phyloP scores from a whole-genome alignment of 2,888 invertebrate species.

The Heliconius aoede region DNA sequence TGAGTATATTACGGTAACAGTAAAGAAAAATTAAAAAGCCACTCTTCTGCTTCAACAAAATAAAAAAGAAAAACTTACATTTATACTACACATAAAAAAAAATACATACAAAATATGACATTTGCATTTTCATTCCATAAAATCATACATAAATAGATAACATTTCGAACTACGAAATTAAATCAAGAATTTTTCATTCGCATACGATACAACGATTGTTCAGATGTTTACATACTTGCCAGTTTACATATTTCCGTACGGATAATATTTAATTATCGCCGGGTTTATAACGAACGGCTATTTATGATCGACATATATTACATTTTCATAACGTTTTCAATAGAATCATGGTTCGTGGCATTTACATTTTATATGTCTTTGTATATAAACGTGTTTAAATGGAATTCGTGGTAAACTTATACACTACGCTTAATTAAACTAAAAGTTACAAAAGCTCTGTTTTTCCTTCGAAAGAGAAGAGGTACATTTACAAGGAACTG shows the following conservation, averaged over 20 bases:
- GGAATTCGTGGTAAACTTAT: slow-evolving; percentile 16
- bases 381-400: not conserved
- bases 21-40: not conserved
- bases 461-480: not conserved
- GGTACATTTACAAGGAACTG: not conserved
- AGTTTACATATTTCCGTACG: not conserved
- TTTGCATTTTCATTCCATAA: not conserved
- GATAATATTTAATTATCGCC: slow-evolving; percentile 8
- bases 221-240: slow-evolving; percentile 3
- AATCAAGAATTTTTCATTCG: not conserved
- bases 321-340: slow-evolving; percentile 8
- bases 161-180: not conserved
- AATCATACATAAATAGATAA: not conserved
- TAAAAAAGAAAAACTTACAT: not conserved
- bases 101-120: not conserved
- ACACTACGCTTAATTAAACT: slow-evolving; percentile 6
- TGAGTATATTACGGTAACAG: too few species aligned
- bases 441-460: not conserved
- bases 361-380: not conserved
- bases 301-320: slow-evolving; percentile 3
- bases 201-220: not conserved
- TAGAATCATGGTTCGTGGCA: not conserved
- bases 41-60: not conserved
- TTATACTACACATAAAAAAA: too few species aligned
- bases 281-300: not conserved